Conservation (phyloP, 1,140 invertebrate genomes). For the Ceratitis capitata region DNA sequence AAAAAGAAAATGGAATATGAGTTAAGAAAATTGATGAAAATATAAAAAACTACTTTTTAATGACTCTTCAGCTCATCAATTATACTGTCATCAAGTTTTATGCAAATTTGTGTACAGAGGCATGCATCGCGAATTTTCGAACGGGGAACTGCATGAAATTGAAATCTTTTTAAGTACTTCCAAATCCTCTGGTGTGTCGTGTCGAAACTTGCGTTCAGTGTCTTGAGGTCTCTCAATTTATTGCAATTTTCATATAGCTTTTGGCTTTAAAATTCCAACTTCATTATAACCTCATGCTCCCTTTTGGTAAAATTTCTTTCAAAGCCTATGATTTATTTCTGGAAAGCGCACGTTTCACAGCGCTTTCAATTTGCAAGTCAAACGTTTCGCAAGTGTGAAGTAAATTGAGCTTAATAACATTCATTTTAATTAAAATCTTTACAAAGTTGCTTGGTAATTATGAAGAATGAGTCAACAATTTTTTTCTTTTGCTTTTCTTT, state of each 20-base stretch:
- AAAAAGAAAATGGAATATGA: neutral
- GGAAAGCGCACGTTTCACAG: neutral
- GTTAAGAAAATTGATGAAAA: neutral
- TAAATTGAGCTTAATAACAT: neutral
- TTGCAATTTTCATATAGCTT: too few species aligned
- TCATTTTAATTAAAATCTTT: neutral
- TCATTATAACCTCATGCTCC: neutral
- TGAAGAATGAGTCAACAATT: neutral
- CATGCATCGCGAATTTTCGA: neutral
- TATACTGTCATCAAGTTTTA: slow-evolving; percentile 1
- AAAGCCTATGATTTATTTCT: neutral
- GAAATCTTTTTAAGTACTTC: neutral
- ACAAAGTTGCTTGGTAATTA: neutral
- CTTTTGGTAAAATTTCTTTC: neutral
- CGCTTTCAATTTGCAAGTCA: neutral
- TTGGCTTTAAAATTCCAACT: too few species aligned
- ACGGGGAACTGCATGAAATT: neutral
- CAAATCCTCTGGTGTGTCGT: too few species aligned
- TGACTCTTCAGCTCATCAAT: neutral
- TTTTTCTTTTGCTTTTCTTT: neutral
- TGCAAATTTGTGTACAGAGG: neutral
- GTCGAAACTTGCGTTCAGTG: too few species aligned
- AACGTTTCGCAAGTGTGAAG: neutral
- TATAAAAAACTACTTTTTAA: slow-evolving; percentile 3
- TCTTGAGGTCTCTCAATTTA: too few species aligned